A percentile compares a stretch with the other conserved stretches of the same genome.
Conservation (phyloP, 2,113 vertebrate species). For the Perognathus longimembris region DNA sequence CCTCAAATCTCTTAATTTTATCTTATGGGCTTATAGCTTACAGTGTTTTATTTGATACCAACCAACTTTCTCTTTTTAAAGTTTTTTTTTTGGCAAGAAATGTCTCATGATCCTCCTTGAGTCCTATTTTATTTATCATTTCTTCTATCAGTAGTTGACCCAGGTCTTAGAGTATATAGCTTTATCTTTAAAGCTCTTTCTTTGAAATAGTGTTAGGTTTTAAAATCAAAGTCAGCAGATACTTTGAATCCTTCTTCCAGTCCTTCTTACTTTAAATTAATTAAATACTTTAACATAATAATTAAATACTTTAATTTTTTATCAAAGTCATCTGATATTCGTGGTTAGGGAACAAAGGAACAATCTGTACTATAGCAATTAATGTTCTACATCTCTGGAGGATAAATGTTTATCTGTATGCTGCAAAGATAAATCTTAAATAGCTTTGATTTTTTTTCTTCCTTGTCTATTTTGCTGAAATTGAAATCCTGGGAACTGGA, state of each 20-base stretch:
- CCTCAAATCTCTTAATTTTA: not conserved
- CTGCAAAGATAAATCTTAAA: conserved; percentile 35
- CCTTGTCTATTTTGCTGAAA: conserved; percentile 18
- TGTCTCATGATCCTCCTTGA: not conserved
- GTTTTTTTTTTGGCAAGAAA: not conserved
- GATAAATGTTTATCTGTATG: not conserved
- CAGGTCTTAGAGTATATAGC: conserved; percentile 20
- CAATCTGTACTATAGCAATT: not conserved
- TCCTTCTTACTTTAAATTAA: conserved; percentile 40
- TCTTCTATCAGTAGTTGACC: conserved; percentile 39
- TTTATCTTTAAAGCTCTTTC: conserved; percentile 21
- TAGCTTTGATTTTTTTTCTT: conserved; percentile 26
- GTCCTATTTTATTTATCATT: conserved; percentile 12
- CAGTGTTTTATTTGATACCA: not conserved
- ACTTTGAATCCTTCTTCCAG: not conserved
- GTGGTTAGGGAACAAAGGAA: not conserved
- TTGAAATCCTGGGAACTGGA: not conserved
- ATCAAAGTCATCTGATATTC: conserved; percentile 18
- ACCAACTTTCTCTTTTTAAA: not conserved
- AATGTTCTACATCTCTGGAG: conserved; percentile 27
- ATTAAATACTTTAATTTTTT: not conserved
- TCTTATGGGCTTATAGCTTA: not conserved
- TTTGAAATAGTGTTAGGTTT: conserved; percentile 45
- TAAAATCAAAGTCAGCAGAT: conserved; percentile 41
- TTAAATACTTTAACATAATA: not conserved